phyloP scores from a whole-genome alignment of 2,797 vertebrate genomes.

The Rhynchotus rufescens region DNA sequence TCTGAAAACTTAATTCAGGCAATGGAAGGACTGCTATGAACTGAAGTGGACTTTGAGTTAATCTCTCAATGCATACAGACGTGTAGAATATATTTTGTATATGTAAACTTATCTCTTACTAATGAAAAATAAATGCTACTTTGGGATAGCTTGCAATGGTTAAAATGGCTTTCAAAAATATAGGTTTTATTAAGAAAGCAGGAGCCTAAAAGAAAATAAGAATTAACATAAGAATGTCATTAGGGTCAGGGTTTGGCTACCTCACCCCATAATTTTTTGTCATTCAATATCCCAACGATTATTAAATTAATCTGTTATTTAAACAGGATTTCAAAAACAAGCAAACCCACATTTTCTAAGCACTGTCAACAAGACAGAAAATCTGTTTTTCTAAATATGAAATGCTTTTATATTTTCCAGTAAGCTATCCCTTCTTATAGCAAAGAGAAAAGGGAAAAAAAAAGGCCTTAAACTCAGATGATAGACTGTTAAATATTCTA shows the following conservation, averaged over 20 bases:
- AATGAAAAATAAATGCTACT: conserved; percentile 44
- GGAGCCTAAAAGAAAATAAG: conserved; percentile 84
- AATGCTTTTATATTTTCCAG: conserved; percentile 69
- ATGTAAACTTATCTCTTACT: conserved; percentile 49
- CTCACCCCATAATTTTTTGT: conserved; percentile 77
- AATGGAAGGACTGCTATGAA: not conserved
- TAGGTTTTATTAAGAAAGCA: conserved; percentile 82
- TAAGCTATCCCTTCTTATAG: conserved; percentile 23
- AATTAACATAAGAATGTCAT: conserved; percentile 86
- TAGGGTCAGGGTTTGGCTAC: conserved; percentile 81
- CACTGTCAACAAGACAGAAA: conserved; percentile 75
- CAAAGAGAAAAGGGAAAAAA: not conserved
- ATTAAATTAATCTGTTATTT: conserved; percentile 86
- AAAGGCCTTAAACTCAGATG: not conserved
- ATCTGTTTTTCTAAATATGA: conserved; percentile 33
- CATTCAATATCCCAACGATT: conserved; percentile 81
- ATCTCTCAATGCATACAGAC: not conserved
- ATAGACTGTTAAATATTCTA: not conserved
- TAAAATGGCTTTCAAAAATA: conserved; percentile 80
- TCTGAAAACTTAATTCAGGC: not conserved
- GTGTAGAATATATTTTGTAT: not conserved
- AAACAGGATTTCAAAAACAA: conserved; percentile 78
- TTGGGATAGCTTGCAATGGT: conserved; percentile 59
- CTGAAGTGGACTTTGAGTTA: not conserved
- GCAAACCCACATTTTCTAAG: conserved; percentile 76